phyloP scores from a whole-genome alignment of 2,888 invertebrate genomes.

The Nomada fucata region DNA sequence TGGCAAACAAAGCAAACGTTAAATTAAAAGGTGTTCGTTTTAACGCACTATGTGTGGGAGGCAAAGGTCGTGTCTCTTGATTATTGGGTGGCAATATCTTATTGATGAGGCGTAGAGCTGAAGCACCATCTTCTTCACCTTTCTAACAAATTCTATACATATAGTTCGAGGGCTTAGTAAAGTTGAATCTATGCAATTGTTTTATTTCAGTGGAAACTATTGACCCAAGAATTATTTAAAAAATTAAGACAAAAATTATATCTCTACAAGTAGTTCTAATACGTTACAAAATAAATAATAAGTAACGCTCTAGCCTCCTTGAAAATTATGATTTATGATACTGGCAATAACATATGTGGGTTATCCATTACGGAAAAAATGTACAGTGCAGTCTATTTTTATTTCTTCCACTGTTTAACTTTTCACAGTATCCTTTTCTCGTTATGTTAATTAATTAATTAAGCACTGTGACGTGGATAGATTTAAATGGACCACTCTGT shows the following conservation, averaged over 20 bases:
- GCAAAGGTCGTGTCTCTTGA: conserved; percentile 4
- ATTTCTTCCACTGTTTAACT: neutral
- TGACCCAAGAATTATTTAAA: neutral
- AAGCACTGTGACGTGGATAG: neutral
- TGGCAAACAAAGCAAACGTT: conserved; percentile 66
- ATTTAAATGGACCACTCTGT: conserved; percentile 35
- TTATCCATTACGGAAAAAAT: conserved; percentile 12
- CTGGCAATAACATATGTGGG: neutral
- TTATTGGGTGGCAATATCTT: neutral
- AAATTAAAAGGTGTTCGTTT: conserved; percentile 48
- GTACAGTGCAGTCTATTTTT: conserved; percentile 23
- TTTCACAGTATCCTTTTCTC: neutral
- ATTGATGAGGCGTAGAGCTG: conserved; percentile 24
- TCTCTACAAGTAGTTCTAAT: neutral
- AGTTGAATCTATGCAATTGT: too few relatives aligned
- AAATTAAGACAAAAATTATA: neutral
- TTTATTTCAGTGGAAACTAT: too few relatives aligned
- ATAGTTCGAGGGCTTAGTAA: too few relatives aligned
- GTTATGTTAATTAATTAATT: neutral
- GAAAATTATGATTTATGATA: conserved; percentile 12
- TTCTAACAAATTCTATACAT: neutral
- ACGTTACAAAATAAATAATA: neutral
- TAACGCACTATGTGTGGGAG: conserved; percentile 13
- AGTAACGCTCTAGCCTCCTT: conserved; percentile 24
- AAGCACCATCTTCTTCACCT: neutral